Evolutionary conservation across 1,140 invertebrate species (phyloP), one percentile per base, ranked within the genome.

Genomic region (Nixonia krombeini): DNA sequence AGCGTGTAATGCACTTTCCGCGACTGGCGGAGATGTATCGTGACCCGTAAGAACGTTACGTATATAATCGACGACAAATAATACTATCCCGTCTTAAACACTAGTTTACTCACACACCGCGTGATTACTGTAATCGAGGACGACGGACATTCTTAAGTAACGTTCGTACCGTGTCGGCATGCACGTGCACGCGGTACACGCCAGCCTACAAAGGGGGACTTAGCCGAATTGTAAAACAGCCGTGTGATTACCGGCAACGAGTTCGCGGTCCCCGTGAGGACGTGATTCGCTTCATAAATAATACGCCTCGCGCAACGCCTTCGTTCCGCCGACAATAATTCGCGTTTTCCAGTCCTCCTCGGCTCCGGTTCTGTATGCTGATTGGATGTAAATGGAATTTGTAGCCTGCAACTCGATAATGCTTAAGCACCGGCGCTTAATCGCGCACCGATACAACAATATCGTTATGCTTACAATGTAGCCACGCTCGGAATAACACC

Each of bases 91-190:
- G 58, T 69, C 51, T 73, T 73, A 73, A 79, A 79, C 63, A 75
- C 52, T 71, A 72, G 68, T 75, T 79, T 76, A 76, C 72, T 61
- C 72, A 73, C 66, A 73, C 69, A 67, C 70, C 45, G 61, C 57
- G 58, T 74, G 69, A 79, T 76, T 76, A 76, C 75, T 66, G 66
- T 76, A 73, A 76, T 78, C 47, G 50, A 40, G 50, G 55, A 21
- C 41, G 49, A 59, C 56, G 62, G 62, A 70, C 69, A 57, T 71
- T 72, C 69, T 72, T 70, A 67, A 74, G 71, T 65, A 63, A 74
- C 50, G 23, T 73, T 70, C 56, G 51, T 64, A 59, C 45, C 45
- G 50, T 44, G 26, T 47, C 29, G 56, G n/a, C 38, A 18, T 61
- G 47, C 51, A 56, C 58, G 58, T 50, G 59, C 53, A 41, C 53